phyloP scores from a whole-genome alignment of 2,888 invertebrate species.

The Charanyca ferruginea region DNA sequence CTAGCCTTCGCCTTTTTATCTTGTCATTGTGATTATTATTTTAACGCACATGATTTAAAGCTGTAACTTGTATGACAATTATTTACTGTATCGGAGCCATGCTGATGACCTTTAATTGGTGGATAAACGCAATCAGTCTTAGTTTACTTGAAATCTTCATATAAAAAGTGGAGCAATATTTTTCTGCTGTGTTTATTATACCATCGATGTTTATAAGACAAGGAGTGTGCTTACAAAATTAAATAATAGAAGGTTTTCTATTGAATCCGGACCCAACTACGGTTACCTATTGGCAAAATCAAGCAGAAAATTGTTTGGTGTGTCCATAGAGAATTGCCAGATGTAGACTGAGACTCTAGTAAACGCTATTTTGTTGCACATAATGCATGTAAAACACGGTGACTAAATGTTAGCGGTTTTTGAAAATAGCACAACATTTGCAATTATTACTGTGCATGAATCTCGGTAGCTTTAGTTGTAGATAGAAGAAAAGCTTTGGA shows the following conservation, averaged over 20 bases:
- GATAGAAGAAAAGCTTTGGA: neutral
- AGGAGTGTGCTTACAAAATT: conserved; percentile 14
- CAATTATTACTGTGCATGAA: conserved; percentile 29
- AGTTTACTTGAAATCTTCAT: too few relatives aligned
- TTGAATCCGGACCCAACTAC: neutral
- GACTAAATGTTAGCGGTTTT: conserved; percentile 46
- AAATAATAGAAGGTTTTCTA: conserved; percentile 12
- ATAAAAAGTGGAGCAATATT: neutral
- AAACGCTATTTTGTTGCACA: conserved; percentile 49
- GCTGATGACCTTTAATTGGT: too few relatives aligned
- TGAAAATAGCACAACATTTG: conserved; percentile 22
- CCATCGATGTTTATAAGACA: neutral
- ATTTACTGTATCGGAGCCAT: too few relatives aligned
- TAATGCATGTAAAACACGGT: conserved; percentile 36
- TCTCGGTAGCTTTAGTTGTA: conserved; percentile 27
- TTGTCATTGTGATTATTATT: too few relatives aligned
- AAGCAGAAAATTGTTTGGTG: conserved; percentile 37
- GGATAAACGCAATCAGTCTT: too few relatives aligned
- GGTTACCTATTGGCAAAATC: conserved; percentile 27
- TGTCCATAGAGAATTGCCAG: conserved; percentile 27
- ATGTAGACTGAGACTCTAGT: conserved; percentile 42
- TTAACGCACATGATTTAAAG: too few relatives aligned
- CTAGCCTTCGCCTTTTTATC: too few relatives aligned
- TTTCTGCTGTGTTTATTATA: neutral
- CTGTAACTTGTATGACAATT: too few relatives aligned